Evolutionary conservation across 2,797 vertebrate species (phyloP).

Genomic region (Lepilemur ruficaudatus): DNA sequence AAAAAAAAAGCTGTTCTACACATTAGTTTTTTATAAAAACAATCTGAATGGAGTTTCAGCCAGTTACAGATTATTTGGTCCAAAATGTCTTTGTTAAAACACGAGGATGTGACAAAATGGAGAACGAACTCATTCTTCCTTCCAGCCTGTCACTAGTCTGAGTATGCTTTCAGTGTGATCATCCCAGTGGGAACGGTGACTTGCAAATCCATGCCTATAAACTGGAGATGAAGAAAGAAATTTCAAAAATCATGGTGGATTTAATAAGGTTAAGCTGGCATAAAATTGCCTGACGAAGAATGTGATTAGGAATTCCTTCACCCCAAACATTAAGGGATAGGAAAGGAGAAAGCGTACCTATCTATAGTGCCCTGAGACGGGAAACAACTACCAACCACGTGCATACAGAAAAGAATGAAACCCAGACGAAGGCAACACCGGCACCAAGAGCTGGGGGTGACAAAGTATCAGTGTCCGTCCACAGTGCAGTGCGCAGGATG

Average conservation of each 20-base stretch:
- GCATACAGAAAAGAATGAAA: background rate
- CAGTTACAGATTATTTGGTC: background rate
- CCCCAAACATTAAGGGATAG: background rate
- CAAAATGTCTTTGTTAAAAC: background rate
- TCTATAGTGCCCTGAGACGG: background rate
- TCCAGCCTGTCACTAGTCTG: background rate
- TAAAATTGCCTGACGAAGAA: background rate
- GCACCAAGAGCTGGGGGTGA: background rate
- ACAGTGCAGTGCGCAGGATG: accelerated
- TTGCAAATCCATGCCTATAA: background rate
- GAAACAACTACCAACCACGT: background rate
- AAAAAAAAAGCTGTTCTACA: background rate
- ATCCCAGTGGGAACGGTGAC: background rate
- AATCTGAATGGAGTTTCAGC: background rate
- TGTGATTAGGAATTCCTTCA: background rate
- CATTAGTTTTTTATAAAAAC: background rate
- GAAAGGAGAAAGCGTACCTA: background rate
- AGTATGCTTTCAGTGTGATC: accelerated
- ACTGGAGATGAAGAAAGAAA: background rate
- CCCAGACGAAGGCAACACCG: background rate
- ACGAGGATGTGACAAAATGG: background rate
- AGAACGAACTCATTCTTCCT: background rate
- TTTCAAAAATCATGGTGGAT: background rate
- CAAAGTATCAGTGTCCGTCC: accelerated
- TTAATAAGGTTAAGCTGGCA: background rate